Percentiles rank a stretch among this genome's conserved stretches.
Conservation (phyloP, 2,888 invertebrate genomes). For the Drosophila borborema region DNA sequence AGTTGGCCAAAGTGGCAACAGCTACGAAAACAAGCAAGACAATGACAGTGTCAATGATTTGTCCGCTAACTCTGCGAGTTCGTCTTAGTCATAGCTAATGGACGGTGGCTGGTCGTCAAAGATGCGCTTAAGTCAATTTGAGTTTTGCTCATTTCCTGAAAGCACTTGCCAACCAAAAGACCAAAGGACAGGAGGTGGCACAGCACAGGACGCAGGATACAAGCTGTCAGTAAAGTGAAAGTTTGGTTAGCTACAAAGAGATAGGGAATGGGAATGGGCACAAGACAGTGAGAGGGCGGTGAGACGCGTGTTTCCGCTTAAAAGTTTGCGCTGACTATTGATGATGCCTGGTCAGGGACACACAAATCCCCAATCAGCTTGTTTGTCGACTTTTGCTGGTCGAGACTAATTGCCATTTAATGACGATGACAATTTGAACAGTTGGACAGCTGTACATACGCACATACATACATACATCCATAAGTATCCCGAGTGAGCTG, state of each 20-base stretch:
- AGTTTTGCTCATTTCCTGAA: conserved; percentile 57
- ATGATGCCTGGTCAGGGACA: conserved; percentile 16
- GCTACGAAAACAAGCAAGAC: conserved; percentile 9
- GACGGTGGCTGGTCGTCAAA: conserved; percentile 33
- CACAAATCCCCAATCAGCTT: conserved; percentile 38
- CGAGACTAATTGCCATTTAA: conserved; percentile 73
- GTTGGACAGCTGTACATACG: conserved; percentile 30
- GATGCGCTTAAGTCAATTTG: conserved; percentile 73
- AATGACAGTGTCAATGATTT: conserved; percentile 66
- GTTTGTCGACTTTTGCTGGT: conserved; percentile 41
- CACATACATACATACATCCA: neutral
- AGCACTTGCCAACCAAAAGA: conserved; percentile 3
- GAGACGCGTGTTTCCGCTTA: conserved; percentile 72
- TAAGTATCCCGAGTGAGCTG: conserved; percentile 14
- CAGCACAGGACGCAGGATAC: conserved; percentile 12
- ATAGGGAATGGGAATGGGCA: neutral
- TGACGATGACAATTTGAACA: conserved; percentile 68
- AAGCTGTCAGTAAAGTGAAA: conserved; percentile 33
- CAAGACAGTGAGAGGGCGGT: neutral
- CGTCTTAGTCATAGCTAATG: conserved; percentile 40
- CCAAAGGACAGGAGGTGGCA: neutral
- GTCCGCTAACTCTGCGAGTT: conserved; percentile 21
- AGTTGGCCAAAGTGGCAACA: conserved; percentile 38
- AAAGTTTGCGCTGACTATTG: conserved; percentile 58
- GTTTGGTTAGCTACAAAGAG: conserved; percentile 29